These are phyloP conservation scores for Oplegnathus fasciatus DNA, from an alignment of 2,113 vertebrate species.

Conservation along the genomic window DNA sequence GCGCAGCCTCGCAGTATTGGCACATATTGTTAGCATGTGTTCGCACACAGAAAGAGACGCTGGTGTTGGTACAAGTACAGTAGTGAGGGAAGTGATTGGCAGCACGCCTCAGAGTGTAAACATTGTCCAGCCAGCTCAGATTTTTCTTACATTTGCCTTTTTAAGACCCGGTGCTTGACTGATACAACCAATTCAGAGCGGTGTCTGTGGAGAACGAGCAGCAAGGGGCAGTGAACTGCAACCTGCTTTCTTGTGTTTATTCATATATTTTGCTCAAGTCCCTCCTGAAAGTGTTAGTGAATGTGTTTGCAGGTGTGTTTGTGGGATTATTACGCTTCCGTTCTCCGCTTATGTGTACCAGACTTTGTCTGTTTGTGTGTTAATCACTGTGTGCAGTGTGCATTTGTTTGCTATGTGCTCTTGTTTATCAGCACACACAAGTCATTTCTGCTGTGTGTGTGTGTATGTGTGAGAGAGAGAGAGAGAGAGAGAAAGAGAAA, in stretches of 20 bases:
- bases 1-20: not conserved
- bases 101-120: not conserved
- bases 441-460: not conserved
- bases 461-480: conserved; percentile 6
- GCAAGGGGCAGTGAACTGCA: conserved; percentile 25
- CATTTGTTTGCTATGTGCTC: not conserved
- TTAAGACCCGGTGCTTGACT: not conserved
- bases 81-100: not conserved
- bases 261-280: not conserved
- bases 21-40: conserved; percentile 32
- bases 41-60: not conserved
- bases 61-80: conserved; percentile 12
- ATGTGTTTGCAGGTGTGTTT: not conserved
- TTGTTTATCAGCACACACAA: not conserved
- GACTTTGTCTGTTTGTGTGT: not conserved
- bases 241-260: conserved; percentile 2
- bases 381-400: not conserved
- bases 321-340: not conserved
- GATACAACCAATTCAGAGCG: not conserved
- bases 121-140: not conserved
- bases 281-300: not conserved
- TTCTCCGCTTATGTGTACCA: not conserved
- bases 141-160: conserved; percentile 1
- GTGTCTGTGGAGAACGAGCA: conserved; percentile 20
- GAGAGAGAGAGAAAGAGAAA: too few species aligned